These are phyloP conservation scores for Chrysolina americana DNA, from an alignment of 2,888 invertebrate species.

Conservation along the genomic window DNA sequence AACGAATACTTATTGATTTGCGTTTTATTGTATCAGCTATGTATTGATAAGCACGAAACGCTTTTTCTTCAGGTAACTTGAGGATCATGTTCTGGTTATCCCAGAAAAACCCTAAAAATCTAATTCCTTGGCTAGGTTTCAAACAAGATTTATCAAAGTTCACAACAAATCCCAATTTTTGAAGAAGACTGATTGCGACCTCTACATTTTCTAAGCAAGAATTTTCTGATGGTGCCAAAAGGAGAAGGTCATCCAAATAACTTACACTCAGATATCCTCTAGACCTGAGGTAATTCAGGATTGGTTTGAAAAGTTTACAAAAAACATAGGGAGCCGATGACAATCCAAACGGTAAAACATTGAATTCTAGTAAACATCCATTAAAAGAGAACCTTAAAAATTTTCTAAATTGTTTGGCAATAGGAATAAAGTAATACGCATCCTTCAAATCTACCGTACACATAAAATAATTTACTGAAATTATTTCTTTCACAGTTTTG, in stretches of 20 bases:
- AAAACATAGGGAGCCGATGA: background rate
- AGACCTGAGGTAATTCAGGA: background rate
- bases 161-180: constrained; percentile 2
- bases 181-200: background rate
- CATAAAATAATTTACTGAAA: no score
- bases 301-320: background rate
- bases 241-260: constrained; percentile 36
- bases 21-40: background rate
- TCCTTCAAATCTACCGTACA: no score
- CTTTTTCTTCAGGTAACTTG: background rate
- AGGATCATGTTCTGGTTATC: background rate
- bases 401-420: no score
- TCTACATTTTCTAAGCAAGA: constrained; percentile 4
- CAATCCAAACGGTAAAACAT: no score
- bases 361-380: no score
- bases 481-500: no score
- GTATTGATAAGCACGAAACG: no score
- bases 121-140: constrained; percentile 13
- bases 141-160: constrained; percentile 29
- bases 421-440: no score
- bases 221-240: background rate
- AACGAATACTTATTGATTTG: background rate
- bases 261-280: constrained; percentile 17
- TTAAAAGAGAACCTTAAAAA: no score
- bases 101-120: constrained; percentile 34